Percentiles rank a stretch among this genome's conserved stretches.
Conservation (phyloP, 64 coral and sea anemone species). For the Montipora cactus region DNA sequence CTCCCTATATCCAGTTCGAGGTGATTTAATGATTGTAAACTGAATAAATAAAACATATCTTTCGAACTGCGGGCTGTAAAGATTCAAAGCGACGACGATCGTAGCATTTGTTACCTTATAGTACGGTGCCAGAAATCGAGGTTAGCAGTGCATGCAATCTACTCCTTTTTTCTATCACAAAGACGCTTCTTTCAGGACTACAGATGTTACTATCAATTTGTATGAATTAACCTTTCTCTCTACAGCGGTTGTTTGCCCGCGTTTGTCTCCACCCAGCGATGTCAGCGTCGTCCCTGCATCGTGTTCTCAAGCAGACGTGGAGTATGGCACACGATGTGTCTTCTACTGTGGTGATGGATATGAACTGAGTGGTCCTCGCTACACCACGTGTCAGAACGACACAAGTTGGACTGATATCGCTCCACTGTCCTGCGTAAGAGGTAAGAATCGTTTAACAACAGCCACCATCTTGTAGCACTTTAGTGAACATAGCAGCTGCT, state of each 20-base stretch:
- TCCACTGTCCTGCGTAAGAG: conserved; percentile 75
- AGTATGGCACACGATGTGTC: conserved; percentile 87
- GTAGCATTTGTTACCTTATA: too few relatives aligned
- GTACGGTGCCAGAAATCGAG: too few relatives aligned
- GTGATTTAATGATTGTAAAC: too few relatives aligned
- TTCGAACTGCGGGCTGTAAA: too few relatives aligned
- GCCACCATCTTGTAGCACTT: too few relatives aligned
- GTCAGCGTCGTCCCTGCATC: conserved; percentile 76
- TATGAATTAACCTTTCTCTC: neutral
- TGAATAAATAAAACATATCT: too few relatives aligned
- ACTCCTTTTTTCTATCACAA: too few relatives aligned
- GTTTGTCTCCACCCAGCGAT: conserved; percentile 23
- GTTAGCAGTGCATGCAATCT: too few relatives aligned
- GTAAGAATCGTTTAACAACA: conserved; percentile 12
- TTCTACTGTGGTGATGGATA: conserved; percentile 90
- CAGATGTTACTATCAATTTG: neutral
- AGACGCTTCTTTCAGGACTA: too few relatives aligned
- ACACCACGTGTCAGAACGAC: conserved; percentile 82
- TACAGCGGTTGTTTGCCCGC: conserved; percentile 82
- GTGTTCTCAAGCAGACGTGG: conserved; percentile 73
- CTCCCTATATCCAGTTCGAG: too few relatives aligned
- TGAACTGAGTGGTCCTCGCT: conserved; percentile 86
- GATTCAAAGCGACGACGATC: too few relatives aligned
- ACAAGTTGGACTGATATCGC: conserved; percentile 77
- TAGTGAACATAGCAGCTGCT: too few relatives aligned